phyloP scores from a whole-genome alignment of 2,113 vertebrate species.

The Cyanoramphus novaezelandiae region DNA sequence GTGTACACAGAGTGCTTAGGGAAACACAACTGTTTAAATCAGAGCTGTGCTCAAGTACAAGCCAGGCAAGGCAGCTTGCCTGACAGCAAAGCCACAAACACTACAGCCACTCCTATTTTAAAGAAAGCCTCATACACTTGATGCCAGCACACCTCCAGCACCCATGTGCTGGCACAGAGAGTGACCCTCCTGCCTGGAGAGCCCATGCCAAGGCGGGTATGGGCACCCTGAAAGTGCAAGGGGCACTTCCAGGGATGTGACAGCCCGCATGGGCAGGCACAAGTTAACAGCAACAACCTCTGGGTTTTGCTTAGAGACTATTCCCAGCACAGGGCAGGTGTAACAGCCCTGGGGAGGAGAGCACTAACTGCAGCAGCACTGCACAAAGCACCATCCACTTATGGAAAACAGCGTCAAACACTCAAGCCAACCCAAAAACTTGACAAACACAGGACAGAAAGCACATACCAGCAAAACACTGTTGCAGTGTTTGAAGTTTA shows the following conservation, averaged over 20 bases:
- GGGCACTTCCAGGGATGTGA: not conserved
- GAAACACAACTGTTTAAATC: not conserved
- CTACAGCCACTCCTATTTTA: accelerated
- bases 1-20: not conserved
- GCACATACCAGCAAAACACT: not conserved
- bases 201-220: not conserved
- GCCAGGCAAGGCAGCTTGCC: not conserved
- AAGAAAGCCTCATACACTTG: not conserved
- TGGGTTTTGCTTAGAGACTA: not conserved
- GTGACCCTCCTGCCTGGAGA: not conserved
- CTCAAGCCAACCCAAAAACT: not conserved
- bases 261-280: not conserved
- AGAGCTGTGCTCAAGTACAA: not conserved
- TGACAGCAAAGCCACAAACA: not conserved
- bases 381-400: not conserved
- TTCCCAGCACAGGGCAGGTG: not conserved
- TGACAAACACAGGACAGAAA: not conserved
- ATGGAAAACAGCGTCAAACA: not conserved
- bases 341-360: not conserved
- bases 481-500: not conserved
- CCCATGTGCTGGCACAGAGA: accelerated
- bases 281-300: not conserved
- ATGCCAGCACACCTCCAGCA: not conserved
- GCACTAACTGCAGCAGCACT: not conserved
- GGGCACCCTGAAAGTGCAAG: accelerated